Evolutionary conservation across 2,888 invertebrate species (phyloP), one percentile per base, ranked within the genome.

Genomic region (Carcina quercana): DNA sequence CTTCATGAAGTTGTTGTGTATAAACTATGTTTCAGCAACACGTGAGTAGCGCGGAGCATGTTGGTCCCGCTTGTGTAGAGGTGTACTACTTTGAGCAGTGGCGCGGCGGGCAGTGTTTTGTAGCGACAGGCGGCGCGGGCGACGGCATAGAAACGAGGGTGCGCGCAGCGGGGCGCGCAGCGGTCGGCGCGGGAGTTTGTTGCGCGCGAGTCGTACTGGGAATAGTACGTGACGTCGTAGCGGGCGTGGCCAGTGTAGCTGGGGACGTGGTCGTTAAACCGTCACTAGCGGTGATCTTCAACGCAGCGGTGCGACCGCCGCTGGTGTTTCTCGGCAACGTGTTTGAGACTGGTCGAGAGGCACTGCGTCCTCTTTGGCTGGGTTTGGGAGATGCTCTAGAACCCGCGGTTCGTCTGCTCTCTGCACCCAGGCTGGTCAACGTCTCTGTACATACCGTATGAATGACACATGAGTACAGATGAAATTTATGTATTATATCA

Each of bases 201-300:
- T 11, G 34, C 46, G 25, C 69, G 61, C 15, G 43, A 50, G 25
- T 43, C 60, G 46, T 58, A 50, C 38, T 48, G 59, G 20, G 35
- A 12, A 17, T 7, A 17, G 7, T 5, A 5, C 17, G 17, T 17
- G 5, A 7, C 17, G 17, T 5, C 17, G 5, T 5, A 5, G 7
- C 17, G 5, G 5, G 17, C 5, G 5, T 7, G 17, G 17, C 17
- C 7, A 17, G 17, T 5, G 5, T 17, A 17, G 22, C 38, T 35
- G 57, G 91, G 0, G 92, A 93, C 71, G 89, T 89, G 55, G 84
- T 87, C 48, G 62, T 92, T 32, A 92, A 92, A 64, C 92, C 92
- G 8, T 66, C 88, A 29, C 65, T 93, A 38, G 87, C 91, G 19
- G 87, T 90, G 20, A 10, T 83, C 3, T 91, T 90, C 60, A 92